Conservation (phyloP, 2,888 invertebrate genomes). For the Rhamphomyia laevipes region DNA sequence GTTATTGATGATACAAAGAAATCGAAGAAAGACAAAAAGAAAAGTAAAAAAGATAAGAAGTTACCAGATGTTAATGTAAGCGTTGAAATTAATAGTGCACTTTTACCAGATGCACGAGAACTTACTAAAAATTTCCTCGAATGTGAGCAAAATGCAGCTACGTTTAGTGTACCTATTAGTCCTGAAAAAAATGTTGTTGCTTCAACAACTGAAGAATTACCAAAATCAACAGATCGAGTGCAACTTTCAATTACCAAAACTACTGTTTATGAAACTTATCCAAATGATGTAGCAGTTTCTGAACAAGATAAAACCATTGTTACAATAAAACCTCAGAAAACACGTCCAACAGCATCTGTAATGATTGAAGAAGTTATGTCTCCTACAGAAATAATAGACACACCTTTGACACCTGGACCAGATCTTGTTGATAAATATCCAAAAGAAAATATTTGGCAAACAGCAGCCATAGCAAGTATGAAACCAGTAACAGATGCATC, state of each 20-base stretch:
- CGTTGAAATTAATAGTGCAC: conserved; percentile 25
- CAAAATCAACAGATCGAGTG: conserved; percentile 18
- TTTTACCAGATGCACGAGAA: conserved; percentile 20
- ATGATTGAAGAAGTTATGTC: conserved; percentile 43
- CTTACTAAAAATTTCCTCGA: conserved; percentile 8
- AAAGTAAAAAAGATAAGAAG: conserved; percentile 30
- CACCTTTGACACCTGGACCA: conserved; percentile 40
- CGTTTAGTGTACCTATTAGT: conserved; percentile 6
- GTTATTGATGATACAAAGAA: conserved; percentile 38
- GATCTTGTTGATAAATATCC: conserved; percentile 24
- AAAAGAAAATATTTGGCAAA: conserved; percentile 24
- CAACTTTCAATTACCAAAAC: conserved; percentile 29
- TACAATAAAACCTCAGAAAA: conserved; percentile 19
- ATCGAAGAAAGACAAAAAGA: conserved; percentile 18
- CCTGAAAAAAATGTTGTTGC: conserved; percentile 1
- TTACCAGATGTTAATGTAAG: conserved; percentile 31
- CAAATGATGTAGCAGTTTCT: conserved; percentile 21
- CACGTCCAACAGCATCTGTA: conserved; percentile 38
- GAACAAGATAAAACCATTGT: conserved; percentile 29
- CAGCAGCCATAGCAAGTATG: conserved; percentile 14
- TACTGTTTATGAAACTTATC: conserved; percentile 26
- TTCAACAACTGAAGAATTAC: background rate
- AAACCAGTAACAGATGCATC: conserved; percentile 16
- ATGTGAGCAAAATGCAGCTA: conserved; percentile 14
- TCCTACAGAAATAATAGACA: conserved; percentile 37